Base-by-base conservation (phyloP, 2,797 vertebrate species). In the Discoglossus pictus region DNA sequence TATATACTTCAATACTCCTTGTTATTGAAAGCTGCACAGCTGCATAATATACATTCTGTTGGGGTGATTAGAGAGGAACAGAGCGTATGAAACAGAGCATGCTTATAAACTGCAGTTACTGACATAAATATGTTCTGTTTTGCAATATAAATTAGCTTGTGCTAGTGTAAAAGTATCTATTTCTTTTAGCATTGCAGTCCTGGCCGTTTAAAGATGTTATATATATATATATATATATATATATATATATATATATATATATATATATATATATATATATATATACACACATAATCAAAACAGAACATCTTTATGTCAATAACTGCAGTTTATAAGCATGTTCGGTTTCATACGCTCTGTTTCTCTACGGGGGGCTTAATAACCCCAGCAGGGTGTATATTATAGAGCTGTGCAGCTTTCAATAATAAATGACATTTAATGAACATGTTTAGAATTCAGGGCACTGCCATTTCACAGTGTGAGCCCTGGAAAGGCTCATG, bases 311-410 rank as follows among this genome's bases (percentile, higher is more conserved):
- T 10, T 7, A 17, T 27, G 48, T 39, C 61, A 4, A 43, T 52
- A 43, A 51, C 13, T 16, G 9, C 11, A 9, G 16, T 59, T 50
- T 59, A 67, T 50, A 34, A 23, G 53, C 34, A n/a, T 9, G 44
- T 34, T 51, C 23, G 11, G 42, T 47, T 56, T 56, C 63, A 47
- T 47, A 36, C 12, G 34, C 23, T 31, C 8, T 50, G 38, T 36
- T 52, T 36, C 54, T 20, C 65, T 2, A n/a, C 43, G 13, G 36
- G 65, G 15, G 46, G 65, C 18, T 8, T 24, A 40, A 60, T 58
- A 20, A 40, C 36, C 43, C n/a, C 64, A 67, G 64, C 43, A 27
- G 35, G 65, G 53, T 17, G 47, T 36, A 38, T 31, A 60, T 68
- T 60, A 53, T 18, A 15, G n/a, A 34, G 20, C 47, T 8, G 20